Base-by-base conservation (phyloP, 1,140 invertebrate species). In the Trichogramma pretiosum region DNA sequence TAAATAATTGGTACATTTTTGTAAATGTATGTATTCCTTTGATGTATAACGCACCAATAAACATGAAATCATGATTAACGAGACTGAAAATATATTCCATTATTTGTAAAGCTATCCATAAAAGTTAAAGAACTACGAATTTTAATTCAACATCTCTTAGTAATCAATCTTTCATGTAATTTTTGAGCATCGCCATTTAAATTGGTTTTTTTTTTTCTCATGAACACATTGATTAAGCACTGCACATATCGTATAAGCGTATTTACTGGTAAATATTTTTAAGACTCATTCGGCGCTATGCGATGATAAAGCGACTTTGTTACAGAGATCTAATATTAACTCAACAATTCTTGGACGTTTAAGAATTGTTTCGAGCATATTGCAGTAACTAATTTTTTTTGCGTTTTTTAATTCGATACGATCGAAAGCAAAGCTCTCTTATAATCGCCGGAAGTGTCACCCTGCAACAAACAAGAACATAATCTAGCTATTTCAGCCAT, bases 361-460 rank as follows among this genome's bases (percentile, higher is more conserved):
- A 28, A 28, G 26, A 9, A 28, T 9, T 13, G 26, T 28, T 45
- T 32, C 28, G 14, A 38, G 26, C 35, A 38, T 14, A 38, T 33
- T 7, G 18, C 18, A 21, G n/a, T n/a, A n/a, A n/a, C n/a, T n/a
- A n/a, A n/a, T n/a, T 26, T 21, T 11, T 9, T 21, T 34, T 9
- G 17, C 34, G 48, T 47, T 62, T 78, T 77, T 82, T 79, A 74
- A 82, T n/a, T n/a, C 74, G 76, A 65, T 51, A 90, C 77, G 60
- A 93, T 73, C 56, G 85, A 82, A 61, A 92, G 76, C 59, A 93
- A 79, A 59, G 89, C 80, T 72, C 82, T 84, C 75, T 86, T 91
- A 78, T 92, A 93, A 77, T 93, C 87, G 52, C 90, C 89, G 57
- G 87, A 89, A 48, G 89, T 93, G 68, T 94, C 89, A 56, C 81